Evolutionary conservation across 1,140 invertebrate species (phyloP).

Genomic region (Andrena cerasifolii): DNA sequence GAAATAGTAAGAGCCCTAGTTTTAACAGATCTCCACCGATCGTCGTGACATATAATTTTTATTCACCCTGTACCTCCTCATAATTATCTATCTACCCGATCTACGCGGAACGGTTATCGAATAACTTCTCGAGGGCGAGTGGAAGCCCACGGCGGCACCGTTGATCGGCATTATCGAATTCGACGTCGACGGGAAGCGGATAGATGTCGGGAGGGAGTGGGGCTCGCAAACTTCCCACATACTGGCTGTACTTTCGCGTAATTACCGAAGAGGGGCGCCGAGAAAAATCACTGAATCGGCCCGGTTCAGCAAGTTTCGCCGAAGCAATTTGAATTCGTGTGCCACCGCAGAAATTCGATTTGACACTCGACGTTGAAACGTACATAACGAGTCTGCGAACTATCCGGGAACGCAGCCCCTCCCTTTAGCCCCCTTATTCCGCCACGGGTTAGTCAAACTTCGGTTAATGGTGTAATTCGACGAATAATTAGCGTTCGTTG

Average conservation of each 20-base stretch:
- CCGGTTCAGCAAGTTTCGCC: constrained; percentile 36
- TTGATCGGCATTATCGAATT: constrained; percentile 36
- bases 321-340: constrained; percentile 65
- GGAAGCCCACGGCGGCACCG: neutral
- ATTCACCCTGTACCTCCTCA: neutral
- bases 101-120: constrained; percentile 3
- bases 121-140: neutral
- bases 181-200: constrained; percentile 9
- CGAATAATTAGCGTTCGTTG: constrained; percentile 59
- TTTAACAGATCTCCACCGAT: too few species aligned
- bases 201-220: neutral
- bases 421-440: neutral
- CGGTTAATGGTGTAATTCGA: constrained; percentile 59
- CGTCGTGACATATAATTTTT: too few species aligned
- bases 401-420: constrained; percentile 37
- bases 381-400: constrained; percentile 65
- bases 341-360: constrained; percentile 66
- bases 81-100: constrained; percentile 16
- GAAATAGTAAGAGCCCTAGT: too few species aligned
- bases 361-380: constrained; percentile 65
- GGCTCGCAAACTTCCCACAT: constrained; percentile 35
- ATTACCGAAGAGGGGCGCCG: constrained; percentile 9
- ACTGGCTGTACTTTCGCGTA: constrained; percentile 19
- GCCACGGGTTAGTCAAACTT: constrained; percentile 44
- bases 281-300: constrained; percentile 29